Evolutionary conservation across 2,797 vertebrate genomes (phyloP), one percentile per base, ranked within the genome.

Genomic region (Melanotaenia boesemani): DNA sequence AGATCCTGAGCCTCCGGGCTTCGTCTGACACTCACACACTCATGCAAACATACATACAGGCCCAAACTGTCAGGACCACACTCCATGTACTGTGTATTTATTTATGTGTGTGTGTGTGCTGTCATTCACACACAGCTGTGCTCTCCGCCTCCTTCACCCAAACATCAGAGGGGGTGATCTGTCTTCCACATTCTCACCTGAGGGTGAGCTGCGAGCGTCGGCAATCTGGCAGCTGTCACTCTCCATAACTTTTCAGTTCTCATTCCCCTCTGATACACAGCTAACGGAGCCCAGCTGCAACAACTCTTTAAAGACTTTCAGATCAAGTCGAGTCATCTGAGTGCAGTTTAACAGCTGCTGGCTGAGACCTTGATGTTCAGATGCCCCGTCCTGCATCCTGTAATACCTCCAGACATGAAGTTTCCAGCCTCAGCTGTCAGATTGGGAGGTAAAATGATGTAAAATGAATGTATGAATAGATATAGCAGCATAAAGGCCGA

Each of bases 161-260:
- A 89, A 89, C 88, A 90, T 90, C 89, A 84, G 88, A 61, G 74
- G 84, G 87, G 84, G 74, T 88, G 85, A 82, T 88, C 75, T 79
- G 76, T 87, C 86, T 87, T 88, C 70, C 50, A 69, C 70, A 64
- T 75, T 84, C 82, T 89, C 86, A 93, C 92, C 91, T 90, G 83
- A 87, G 91, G 92, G 76, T 9, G 81, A 85, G 85, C 88, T 77
- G 67, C 30, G 3, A 83, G 92, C 79, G 20, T 32, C 11, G 12
- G 70, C 90, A 92, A 88, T 92, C 91, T 93, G 92, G 91, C 83
- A 65, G 36, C 89, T 93, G 91, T 93, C 92, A 89, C 83, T 91
- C 86, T 88, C 61, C 76, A 93, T 93, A 89, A 89, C 81, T 75
- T 86, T 72, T 86, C 86, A 81, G 76, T 84, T 77, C 74, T 83